Base-by-base conservation (phyloP, 37 sponge, comb jelly and placozoan genomes). In the Aplysina aerophoba region DNA sequence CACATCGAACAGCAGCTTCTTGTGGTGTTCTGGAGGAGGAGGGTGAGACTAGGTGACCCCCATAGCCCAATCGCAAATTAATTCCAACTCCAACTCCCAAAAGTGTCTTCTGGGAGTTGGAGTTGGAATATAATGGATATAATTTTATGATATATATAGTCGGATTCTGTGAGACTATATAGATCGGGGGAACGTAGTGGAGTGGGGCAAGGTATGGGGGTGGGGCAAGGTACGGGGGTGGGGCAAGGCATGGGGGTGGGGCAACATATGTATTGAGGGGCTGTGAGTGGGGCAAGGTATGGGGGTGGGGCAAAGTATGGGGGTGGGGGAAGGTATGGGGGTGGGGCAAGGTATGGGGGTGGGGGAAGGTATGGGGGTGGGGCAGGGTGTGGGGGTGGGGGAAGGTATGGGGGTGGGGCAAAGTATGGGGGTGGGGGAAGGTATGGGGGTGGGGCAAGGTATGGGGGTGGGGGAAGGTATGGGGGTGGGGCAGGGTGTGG, bases 1-100 rank as follows among this genome's bases (percentile, higher is more conserved):
- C 31, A 85, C 64, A 16, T 67, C 80, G 12, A 20, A 55, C 17
- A 85, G 91, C 25, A 93, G 81, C 85, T 95, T 81, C 19, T 53
- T 59, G 66, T 87, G n/a, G 27, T 38, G 58, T 57, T 88, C 85
- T 86, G 80, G 20, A 89, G 84, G n/a, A 56, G 34, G n/a, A 75
- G 64, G 40, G 82, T 55, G 72, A 63, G 58, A 60, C 72, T 30
- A 37, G 40, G 61, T 13, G 73, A 3, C n/a, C n/a, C n/a, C n/a
- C n/a, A n/a, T n/a, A n/a, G n/a, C n/a, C n/a, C n/a, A n/a, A n/a
- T n/a, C n/a, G n/a, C n/a, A n/a, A n/a, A n/a, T n/a, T n/a, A n/a
- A n/a, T n/a, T n/a, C n/a, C n/a, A n/a, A n/a, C n/a, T n/a, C n/a
- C n/a, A 66, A 67, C 15, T 66, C 27, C 63, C 55, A 53, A 35